Evolutionary conservation across 2,797 vertebrate species (phyloP), one percentile per base, ranked within the genome.

Genomic region (Acanthis flammea): DNA sequence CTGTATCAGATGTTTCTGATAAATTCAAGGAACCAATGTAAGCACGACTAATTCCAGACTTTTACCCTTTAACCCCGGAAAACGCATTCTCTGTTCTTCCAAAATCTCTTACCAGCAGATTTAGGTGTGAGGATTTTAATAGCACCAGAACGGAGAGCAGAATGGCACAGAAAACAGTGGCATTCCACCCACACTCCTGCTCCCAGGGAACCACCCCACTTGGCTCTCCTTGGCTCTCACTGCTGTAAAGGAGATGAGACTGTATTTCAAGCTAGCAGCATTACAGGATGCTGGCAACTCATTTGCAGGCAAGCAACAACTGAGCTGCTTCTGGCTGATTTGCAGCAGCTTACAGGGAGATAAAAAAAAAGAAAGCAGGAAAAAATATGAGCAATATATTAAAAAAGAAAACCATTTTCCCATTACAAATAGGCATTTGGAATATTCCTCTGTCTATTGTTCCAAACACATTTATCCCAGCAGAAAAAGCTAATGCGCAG

Each of bases 231-330:
- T 2, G 0, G 48, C 60, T 91, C 55, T 62, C 24, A 35, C 33
- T 65, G 75, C 70, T 22, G 44, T 50, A 63, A 81, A 75, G 73
- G 55, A 85, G 66, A 87, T 44, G 48, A 73, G 48, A 70, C 55
- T 58, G 6, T 37, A 88, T 81, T 92, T 94, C 85, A 94, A 93
- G 42, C 60, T 51, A 94, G 90, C 28, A 54, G 77, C 76, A 88
- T 61, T 87, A 63, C 53, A 88, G 51, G 76, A 92, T 90, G 54
- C 77, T 86, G 83, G 88, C 55, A 93, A 81, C 58, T 86, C 70
- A 86, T 95, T 35, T 84, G 53, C 63, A 95, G 88, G 83, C 80
- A 84, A 94, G 61, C 53, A 84, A 23, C 81, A 76, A 90, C 74
- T 18, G 21, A 95, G 45, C 62, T 89, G 58, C 81, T 92, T 82